These are phyloP conservation scores for Orthonyx spaldingii DNA, from an alignment of 2,113 vertebrate genomes.

Conservation along the genomic window DNA sequence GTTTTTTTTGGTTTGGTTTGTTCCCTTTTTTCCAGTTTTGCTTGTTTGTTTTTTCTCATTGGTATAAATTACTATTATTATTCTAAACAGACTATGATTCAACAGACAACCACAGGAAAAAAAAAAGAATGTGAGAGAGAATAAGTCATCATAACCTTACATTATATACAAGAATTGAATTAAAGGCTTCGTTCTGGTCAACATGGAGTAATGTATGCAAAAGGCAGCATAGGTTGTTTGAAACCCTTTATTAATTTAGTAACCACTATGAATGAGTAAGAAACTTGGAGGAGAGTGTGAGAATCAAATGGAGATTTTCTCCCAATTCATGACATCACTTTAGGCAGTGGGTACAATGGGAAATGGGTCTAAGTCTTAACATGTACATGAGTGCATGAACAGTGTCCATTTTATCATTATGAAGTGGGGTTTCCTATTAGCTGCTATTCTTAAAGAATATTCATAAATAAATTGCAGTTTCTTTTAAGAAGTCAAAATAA, in stretches of 20 bases:
- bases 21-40: not conserved
- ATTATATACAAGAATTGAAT: not conserved
- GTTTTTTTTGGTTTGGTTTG: not conserved
- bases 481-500: not conserved
- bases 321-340: not conserved
- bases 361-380: not conserved
- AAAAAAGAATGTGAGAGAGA: not conserved
- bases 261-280: not conserved
- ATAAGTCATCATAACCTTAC: not conserved
- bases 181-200: not conserved
- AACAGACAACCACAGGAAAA: not conserved
- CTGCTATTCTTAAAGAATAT: not conserved
- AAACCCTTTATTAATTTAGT: not conserved
- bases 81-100: too few relatives aligned
- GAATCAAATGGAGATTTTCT: not conserved
- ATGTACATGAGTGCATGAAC: not conserved
- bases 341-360: not conserved
- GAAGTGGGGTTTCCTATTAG: not conserved
- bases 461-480: not conserved
- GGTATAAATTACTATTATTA: not conserved
- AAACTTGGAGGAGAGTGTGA: not conserved
- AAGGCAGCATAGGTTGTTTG: not conserved
- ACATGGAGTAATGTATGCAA: not conserved
- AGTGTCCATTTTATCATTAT: not conserved
- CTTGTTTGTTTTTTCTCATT: not conserved